Evolutionary conservation across 92 coral and sea anemone species (phyloP).

Genomic region (Phenganax marumi): DNA sequence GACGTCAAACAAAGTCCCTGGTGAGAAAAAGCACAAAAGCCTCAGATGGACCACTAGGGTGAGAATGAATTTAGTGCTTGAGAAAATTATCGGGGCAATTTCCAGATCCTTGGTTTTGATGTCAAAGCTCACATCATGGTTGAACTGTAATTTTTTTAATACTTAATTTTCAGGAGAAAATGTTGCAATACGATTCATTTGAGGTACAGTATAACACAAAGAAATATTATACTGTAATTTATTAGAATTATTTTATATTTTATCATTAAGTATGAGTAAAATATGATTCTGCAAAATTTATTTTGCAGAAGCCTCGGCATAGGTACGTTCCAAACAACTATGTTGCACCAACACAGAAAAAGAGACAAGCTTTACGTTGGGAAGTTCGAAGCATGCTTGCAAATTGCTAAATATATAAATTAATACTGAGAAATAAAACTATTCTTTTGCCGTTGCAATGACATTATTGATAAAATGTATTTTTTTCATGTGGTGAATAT

Average conservation of each 20-base stretch:
- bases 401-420: not conserved
- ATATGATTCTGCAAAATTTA: not conserved
- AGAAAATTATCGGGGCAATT: not conserved
- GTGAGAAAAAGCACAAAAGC: constrained; percentile 85
- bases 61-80: constrained; percentile 13
- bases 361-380: constrained; percentile 91
- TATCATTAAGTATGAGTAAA: too few species aligned
- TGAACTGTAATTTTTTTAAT: not conserved
- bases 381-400: constrained; percentile 88
- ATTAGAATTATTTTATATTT: not conserved
- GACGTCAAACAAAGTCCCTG: constrained; percentile 86
- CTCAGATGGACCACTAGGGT: constrained; percentile 94
- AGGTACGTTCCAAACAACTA: constrained; percentile 81
- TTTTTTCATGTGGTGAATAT: not conserved
- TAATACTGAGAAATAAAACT: not conserved
- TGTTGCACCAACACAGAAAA: constrained; percentile 93
- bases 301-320: constrained; percentile 71
- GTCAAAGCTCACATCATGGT: not conserved
- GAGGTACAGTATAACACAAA: constrained; percentile 62
- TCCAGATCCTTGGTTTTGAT: not conserved
- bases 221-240: not conserved
- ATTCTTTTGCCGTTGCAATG: not conserved
- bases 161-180: constrained; percentile 63
- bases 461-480: not conserved
- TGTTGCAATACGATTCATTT: constrained; percentile 87